These are phyloP conservation scores for Psittacula cyanocephala DNA, from an alignment of 2,113 vertebrate species.

Conservation along the genomic window DNA sequence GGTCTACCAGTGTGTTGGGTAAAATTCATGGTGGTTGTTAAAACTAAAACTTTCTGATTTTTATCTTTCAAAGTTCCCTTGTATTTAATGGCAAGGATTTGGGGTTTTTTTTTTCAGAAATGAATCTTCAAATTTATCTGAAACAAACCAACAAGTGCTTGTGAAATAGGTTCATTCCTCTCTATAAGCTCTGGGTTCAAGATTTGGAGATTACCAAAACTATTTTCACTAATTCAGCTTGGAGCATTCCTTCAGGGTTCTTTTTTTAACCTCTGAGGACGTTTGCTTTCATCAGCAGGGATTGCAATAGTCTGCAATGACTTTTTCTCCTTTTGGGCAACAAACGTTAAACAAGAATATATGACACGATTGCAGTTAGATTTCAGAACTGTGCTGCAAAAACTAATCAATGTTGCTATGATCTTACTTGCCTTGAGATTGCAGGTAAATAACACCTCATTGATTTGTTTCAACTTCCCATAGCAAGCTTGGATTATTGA, in stretches of 20 bases:
- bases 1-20: neutral
- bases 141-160: neutral
- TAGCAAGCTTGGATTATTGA: neutral
- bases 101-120: neutral
- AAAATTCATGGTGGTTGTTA: neutral
- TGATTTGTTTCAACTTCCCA: neutral
- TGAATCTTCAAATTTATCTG: neutral
- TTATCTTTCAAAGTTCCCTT: neutral
- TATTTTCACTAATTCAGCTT: neutral
- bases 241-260: neutral
- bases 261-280: neutral
- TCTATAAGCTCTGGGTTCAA: neutral
- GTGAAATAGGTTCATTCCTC: neutral
- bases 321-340: neutral
- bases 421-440: neutral
- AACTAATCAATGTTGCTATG: neutral
- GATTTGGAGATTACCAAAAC: neutral
- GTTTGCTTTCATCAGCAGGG: constrained; percentile 28
- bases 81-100: neutral
- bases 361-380: neutral
- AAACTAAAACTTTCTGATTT: neutral
- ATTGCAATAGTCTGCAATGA: neutral
- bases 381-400: neutral
- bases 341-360: neutral
- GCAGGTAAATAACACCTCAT: neutral